These are phyloP conservation scores for Edolisoma coerulescens DNA, from an alignment of 2,113 vertebrate species.

Conservation along the genomic window DNA sequence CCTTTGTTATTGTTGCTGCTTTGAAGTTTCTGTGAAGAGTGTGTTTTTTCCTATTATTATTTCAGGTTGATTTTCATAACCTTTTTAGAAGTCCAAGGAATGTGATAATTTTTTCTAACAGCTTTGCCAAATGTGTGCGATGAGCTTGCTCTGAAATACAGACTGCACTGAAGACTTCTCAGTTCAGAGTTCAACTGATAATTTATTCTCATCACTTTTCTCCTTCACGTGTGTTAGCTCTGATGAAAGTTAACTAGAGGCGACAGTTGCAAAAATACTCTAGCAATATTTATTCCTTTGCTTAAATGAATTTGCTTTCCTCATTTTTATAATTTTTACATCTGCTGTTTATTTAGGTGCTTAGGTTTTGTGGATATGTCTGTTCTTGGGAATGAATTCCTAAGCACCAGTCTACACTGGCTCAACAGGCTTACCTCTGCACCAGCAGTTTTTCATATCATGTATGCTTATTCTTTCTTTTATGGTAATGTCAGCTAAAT, in stretches of 20 bases:
- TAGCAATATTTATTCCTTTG: background rate
- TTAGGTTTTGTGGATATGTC: background rate
- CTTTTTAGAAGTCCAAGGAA: background rate
- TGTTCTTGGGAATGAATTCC: background rate
- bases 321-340: background rate
- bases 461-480: background rate
- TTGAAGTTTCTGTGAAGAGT: background rate
- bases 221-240: background rate
- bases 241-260: background rate
- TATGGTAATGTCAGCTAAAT: background rate
- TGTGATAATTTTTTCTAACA: background rate
- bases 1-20: background rate
- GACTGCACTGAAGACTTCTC: background rate
- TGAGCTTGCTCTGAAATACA: background rate
- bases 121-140: background rate
- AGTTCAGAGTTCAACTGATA: background rate
- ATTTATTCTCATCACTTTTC: background rate
- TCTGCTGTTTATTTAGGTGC: background rate
- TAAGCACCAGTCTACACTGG: background rate
- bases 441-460: background rate
- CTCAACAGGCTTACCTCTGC: background rate
- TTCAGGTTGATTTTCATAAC: background rate
- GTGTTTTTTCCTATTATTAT: background rate
- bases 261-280: background rate
- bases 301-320: background rate